phyloP scores from a whole-genome alignment of 2,888 invertebrate species.

The Tethea ocularis region DNA sequence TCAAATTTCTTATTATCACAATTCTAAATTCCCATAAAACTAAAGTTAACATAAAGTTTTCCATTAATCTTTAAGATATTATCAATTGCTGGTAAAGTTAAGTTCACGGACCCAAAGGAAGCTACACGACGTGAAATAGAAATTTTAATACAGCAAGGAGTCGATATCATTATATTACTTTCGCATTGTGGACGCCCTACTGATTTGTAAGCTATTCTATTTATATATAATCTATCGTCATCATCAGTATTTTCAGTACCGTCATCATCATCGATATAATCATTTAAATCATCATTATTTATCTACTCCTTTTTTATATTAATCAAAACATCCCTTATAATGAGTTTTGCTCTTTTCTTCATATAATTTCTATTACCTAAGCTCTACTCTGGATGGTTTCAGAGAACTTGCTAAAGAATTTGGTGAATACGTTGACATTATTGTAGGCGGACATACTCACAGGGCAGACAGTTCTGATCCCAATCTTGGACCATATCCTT shows the following conservation, averaged over 20 bases:
- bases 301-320: no score
- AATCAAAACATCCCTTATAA: no score
- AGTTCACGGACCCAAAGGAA: constrained; percentile 6
- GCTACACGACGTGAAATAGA: constrained; percentile 3
- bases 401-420: constrained; percentile 31
- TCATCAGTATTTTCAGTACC: no score
- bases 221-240: no score
- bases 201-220: not conserved
- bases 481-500: constrained; percentile 87
- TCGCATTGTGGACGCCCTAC: constrained; percentile 8
- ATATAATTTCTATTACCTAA: no score
- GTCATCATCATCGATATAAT: no score
- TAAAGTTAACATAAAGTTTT: not conserved
- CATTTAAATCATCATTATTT: no score
- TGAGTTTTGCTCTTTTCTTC: no score
- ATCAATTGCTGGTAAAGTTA: not conserved
- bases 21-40: not conserved
- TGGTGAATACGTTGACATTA: constrained; percentile 81
- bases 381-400: constrained; percentile 10
- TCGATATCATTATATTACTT: constrained; percentile 10
- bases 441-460: constrained; percentile 90
- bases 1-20: no score
- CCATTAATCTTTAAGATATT: not conserved
- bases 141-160: not conserved
- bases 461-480: not conserved